Evolutionary conservation across 2,888 invertebrate genomes (phyloP), one percentile per base, ranked within the genome.

Genomic region (Dynastes hyllus): DNA sequence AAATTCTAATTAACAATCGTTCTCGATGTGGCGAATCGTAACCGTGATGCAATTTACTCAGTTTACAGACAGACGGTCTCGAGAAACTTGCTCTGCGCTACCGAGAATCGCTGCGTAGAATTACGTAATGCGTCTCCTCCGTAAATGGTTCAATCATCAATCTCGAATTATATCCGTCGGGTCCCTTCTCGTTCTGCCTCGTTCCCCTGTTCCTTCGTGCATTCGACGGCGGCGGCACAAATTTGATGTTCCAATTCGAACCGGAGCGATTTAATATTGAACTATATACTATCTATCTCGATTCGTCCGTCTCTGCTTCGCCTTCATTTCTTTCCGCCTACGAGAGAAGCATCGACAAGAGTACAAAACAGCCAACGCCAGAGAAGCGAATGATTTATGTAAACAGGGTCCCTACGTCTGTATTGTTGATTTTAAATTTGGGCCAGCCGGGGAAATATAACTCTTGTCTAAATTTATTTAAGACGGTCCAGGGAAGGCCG

Each of bases 371-470:
- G 45, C 27, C 50, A 69, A 27, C 27, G 69, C 22, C 69, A 50
- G 22, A 69, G 69, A 51, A 50, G 50, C 50, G 69, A 11, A 69
- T 69, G 69, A 69, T 69, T 69, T 69, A 69, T 69, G 69, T 51
- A 69, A 69, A 69, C 69, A 69, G 69, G 51, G 69, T 9, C 69
- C 11, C 45, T 50, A 22, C 27, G 50, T 29, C 50, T 58, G 53
- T 53, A 50, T 45, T 67, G 69, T 69, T 69, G 45, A 69, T 69
- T 69, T 69, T 69, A 69, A 69, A 69, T 69, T 69, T 69, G 50
- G 69, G 50, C 51, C 69, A 51, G 22, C 45, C 27, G 69, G 69
- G 51, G 69, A 69, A 69, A 69, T 50, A 69, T 69, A 69, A 69
- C 37, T 45, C 69, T 69, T 69, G 69, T 69, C 27, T 50, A 69